Base-by-base conservation (phyloP, 2,888 invertebrate genomes). In the Xiphydria camelus region DNA sequence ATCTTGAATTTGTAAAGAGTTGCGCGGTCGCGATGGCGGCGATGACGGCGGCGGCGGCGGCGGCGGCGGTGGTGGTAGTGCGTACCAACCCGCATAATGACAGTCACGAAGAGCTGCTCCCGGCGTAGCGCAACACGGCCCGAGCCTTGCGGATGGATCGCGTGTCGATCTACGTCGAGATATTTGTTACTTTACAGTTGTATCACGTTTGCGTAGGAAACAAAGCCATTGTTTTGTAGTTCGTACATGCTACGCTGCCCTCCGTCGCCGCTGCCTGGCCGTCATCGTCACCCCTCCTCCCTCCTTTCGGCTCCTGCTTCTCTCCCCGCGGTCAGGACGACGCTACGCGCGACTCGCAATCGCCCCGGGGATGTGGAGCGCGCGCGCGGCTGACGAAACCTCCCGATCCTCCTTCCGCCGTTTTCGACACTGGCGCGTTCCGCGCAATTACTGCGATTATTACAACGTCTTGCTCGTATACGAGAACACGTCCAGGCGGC, bases 131-230 rank as follows among this genome's bases (percentile, higher is more conserved):
- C 39, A 39, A 53, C 54, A 41, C 46, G 54, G 37, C 41, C 52
- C 51, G 53, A 57, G 56, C 60, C 54, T 40, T 40, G 33, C 51
- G 58, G 57, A 61, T 52, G 59, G 63, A 64, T 74, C 69, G 74
- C 74, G 73, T 75, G 74, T 72, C 68, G 74, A 75, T 75, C 68
- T 49, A 53, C 61, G 57, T 51, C 54, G 57, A 73, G 74, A 75
- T 75, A 75, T 71, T 68, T 66, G 70, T 72, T 72, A 60, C 67
- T 68, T 70, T 66, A 62, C 64, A 66, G 70, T 67, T 66, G 66
- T 70, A 71, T 70, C 68, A 65, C 66, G 70, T 67, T 70, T 66
- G 64, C 66, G 62, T 62, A 61, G 59, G 66, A 51, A 68, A 68
- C 69, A 70, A 68, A 70, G 68, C 67, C 71, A 72, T 74, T 74